Conservation (phyloP, 2,113 vertebrate species). For the Reinhardtius hippoglossoides region DNA sequence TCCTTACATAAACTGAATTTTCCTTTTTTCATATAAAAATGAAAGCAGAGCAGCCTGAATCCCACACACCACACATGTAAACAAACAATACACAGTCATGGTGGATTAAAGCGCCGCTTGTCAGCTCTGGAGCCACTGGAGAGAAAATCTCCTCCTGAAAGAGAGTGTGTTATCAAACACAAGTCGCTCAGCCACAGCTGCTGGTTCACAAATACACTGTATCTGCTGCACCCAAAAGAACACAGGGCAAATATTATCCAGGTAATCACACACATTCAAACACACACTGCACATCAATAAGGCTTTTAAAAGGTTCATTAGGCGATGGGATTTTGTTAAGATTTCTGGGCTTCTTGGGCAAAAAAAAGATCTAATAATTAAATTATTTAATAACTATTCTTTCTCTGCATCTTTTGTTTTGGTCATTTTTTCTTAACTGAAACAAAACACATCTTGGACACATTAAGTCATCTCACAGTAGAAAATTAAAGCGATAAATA, state of each 20-base stretch:
- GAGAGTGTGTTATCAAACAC: constrained; percentile 14
- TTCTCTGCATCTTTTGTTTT: no score
- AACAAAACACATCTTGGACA: no score
- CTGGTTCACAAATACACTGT: constrained; percentile 4
- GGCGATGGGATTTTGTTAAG: background rate
- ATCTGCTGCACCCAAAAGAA: background rate
- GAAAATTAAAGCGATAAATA: no score
- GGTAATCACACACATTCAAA: background rate
- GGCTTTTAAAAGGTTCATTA: background rate
- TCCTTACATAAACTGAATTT: no score
- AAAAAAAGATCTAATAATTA: no score
- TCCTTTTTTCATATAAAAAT: background rate
- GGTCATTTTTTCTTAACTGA: no score
- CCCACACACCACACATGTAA: constrained; percentile 9
- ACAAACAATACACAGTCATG: constrained; percentile 35
- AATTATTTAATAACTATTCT: no score
- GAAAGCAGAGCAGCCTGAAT: constrained; percentile 4
- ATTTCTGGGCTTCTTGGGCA: background rate
- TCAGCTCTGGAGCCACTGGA: constrained; percentile 14
- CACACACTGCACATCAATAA: background rate
- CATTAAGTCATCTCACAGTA: no score
- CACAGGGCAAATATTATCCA: background rate
- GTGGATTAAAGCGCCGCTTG: constrained; percentile 33
- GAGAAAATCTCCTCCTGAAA: constrained; percentile 37
- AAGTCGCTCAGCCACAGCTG: background rate